Evolutionary conservation across 92 coral and sea anemone genomes (phyloP).

Genomic region (Porites cylindrica): DNA sequence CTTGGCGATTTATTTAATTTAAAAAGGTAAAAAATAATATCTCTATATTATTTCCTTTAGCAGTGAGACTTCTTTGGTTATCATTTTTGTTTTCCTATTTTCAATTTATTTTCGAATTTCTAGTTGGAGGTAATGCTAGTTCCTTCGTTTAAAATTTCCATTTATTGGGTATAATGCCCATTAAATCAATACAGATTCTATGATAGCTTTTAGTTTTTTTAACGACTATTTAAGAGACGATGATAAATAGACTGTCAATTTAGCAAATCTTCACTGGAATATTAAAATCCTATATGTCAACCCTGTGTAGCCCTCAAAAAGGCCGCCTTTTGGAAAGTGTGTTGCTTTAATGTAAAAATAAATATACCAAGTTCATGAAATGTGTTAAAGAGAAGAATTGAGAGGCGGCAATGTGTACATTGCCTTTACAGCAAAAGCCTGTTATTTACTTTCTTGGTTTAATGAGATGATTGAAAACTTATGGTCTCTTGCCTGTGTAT

Average conservation of each 20-base stretch:
- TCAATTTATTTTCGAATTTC: constrained; percentile 2
- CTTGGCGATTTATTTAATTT: neutral
- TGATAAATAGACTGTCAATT: constrained; percentile 15
- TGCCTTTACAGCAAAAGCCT: constrained; percentile 5
- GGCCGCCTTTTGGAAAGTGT: constrained; percentile 18
- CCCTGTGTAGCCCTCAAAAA: constrained; percentile 15
- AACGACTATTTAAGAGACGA: neutral
- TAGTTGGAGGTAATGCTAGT: constrained; percentile 7
- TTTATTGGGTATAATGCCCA: neutral
- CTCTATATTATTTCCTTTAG: neutral
- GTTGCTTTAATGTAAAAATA: constrained; percentile 28
- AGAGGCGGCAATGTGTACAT: constrained; percentile 28
- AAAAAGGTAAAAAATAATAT: neutral
- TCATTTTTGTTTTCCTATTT: neutral
- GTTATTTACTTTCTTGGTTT: constrained; percentile 1
- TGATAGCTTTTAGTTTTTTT: neutral
- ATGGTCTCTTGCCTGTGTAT: neutral
- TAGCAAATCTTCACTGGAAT: constrained; percentile 2
- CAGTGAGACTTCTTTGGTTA: neutral
- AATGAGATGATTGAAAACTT: neutral
- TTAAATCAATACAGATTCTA: constrained; percentile 13
- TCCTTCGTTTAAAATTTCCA: neutral
- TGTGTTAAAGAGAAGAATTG: neutral
- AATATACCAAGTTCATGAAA: constrained; percentile 38
- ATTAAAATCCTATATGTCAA: constrained; percentile 33